Conservation (phyloP, 2,888 invertebrate genomes). For the Eumacrocentrus americanus region DNA sequence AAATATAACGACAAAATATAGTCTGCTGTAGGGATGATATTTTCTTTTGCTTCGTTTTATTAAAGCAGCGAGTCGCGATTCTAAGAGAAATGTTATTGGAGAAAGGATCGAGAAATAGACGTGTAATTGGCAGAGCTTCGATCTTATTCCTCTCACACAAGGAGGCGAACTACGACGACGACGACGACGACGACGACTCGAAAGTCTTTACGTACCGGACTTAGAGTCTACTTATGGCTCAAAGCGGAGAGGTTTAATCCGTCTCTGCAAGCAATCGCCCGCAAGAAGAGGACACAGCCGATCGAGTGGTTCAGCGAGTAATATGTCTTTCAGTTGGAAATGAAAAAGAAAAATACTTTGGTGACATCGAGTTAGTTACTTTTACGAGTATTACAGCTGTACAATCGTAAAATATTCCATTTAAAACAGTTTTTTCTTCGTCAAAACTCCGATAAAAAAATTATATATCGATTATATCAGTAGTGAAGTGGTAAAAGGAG, state of each 20-base stretch:
- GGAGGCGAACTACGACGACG: no score
- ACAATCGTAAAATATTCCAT: no score
- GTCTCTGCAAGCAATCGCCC: constrained; percentile 34
- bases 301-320: constrained; percentile 20
- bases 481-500: no score
- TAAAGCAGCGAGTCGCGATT: constrained; percentile 9
- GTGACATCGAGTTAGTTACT: neutral
- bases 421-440: no score
- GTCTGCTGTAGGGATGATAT: neutral
- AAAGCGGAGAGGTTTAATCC: constrained; percentile 37
- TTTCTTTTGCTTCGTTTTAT: neutral
- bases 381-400: neutral
- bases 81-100: constrained; percentile 17
- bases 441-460: no score
- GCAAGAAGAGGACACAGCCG: constrained; percentile 18
- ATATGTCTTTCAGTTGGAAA: neutral
- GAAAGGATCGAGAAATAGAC: constrained; percentile 30
- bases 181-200: constrained; percentile 18
- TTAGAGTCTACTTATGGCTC: constrained; percentile 37
- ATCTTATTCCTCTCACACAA: constrained; percentile 25
- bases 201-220: constrained; percentile 37
- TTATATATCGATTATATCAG: no score
- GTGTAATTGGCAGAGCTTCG: constrained; percentile 36
- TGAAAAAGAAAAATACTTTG: neutral
- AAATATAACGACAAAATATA: neutral